A percentile compares a stretch with the other conserved stretches of the same genome.
Evolutionary conservation across 2,113 vertebrate genomes (phyloP).

Genomic region (Ammodytes marinus): DNA sequence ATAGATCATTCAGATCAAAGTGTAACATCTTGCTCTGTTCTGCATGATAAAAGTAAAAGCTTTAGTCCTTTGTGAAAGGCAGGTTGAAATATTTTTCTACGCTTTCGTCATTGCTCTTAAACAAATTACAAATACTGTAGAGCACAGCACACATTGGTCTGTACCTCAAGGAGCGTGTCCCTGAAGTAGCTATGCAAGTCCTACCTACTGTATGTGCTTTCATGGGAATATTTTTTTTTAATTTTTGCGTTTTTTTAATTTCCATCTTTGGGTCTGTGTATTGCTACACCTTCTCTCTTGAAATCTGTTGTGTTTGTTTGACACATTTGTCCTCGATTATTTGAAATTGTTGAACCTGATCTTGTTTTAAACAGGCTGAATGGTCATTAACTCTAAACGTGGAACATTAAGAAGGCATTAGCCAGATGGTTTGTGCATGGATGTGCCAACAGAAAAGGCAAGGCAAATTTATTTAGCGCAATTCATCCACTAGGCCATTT

Average conservation of each 20-base stretch:
- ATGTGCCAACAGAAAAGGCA: background rate
- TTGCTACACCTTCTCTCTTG: background rate
- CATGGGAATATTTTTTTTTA: too few relatives aligned
- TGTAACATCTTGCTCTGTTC: background rate
- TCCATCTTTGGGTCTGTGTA: background rate
- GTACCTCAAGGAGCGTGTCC: too few relatives aligned
- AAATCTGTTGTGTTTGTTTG: slow-evolving; percentile 4
- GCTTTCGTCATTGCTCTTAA: too few relatives aligned
- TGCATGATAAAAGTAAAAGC: slow-evolving; percentile 4
- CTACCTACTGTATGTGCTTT: too few relatives aligned
- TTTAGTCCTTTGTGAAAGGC: background rate
- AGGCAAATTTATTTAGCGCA: too few relatives aligned
- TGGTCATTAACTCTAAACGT: background rate
- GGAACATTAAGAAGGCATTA: background rate
- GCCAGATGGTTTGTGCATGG: background rate
- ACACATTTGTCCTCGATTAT: too few relatives aligned
- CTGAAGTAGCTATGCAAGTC: too few relatives aligned
- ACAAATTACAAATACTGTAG: too few relatives aligned
- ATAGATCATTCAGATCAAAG: background rate
- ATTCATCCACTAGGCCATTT: too few relatives aligned
- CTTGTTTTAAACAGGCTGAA: background rate
- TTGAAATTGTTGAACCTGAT: background rate
- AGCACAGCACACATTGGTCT: too few relatives aligned
- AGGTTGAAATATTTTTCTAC: too few relatives aligned
- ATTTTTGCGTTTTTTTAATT: too few relatives aligned